A percentile compares a stretch with the other conserved stretches of the same genome.
phyloP scores from a whole-genome alignment of 2,113 vertebrate genomes.

The Tor tambroides region DNA sequence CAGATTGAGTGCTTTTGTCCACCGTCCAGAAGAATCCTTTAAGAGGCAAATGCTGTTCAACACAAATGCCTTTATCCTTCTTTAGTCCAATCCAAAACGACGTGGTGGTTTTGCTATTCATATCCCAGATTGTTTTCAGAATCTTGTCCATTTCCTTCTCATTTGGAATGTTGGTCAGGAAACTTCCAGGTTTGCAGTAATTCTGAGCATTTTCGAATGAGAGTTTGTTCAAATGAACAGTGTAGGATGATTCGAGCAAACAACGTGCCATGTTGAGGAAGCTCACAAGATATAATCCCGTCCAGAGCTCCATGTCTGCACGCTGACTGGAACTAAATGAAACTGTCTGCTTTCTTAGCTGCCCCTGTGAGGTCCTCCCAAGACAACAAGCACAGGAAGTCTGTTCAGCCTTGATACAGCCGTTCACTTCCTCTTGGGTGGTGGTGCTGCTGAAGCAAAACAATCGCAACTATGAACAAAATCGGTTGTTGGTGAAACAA shows the following conservation, averaged over 20 bases:
- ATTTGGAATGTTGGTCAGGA: conserved; percentile 65
- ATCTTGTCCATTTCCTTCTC: conserved; percentile 58
- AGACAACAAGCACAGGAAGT: conserved; percentile 65
- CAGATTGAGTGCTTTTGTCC: conserved; percentile 40
- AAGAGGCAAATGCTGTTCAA: conserved; percentile 38
- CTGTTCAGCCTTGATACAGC: conserved; percentile 62
- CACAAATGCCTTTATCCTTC: conserved; percentile 58
- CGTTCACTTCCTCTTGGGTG: conserved; percentile 57
- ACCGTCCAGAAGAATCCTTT: conserved; percentile 74
- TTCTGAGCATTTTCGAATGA: conserved; percentile 60
- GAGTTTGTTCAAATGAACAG: neutral
- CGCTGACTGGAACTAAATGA: conserved; percentile 33
- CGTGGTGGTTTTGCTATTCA: fast-evolving
- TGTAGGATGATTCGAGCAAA: conserved; percentile 47
- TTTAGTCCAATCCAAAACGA: conserved; percentile 75
- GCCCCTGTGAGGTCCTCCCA: conserved; percentile 57
- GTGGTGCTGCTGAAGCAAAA: conserved; percentile 51
- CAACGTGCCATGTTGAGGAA: conserved; percentile 45
- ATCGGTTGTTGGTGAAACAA: conserved; percentile 41
- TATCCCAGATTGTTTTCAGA: conserved; percentile 38
- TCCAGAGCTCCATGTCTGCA: conserved; percentile 52
- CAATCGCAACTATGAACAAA: conserved; percentile 51
- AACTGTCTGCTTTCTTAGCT: conserved; percentile 58
- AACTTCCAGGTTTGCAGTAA: conserved; percentile 56
- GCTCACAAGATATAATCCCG: conserved; percentile 51